Percentiles rank a stretch among this genome's conserved stretches.
phyloP scores from a whole-genome alignment of 2,113 vertebrate genomes.

The Chlamydotis undulata region DNA sequence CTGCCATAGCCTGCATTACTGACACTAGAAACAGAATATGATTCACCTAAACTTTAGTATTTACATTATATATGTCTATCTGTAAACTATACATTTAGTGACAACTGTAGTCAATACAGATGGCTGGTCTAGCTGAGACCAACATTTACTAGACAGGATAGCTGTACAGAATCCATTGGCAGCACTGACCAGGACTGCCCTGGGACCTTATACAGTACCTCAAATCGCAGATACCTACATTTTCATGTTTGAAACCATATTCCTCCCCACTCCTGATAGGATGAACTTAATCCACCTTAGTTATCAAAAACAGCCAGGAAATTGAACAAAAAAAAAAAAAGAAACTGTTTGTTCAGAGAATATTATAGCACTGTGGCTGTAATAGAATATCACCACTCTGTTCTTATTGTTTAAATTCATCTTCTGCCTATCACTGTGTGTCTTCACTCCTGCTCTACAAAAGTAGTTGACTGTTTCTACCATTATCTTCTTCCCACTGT shows the following conservation, averaged over 20 bases:
- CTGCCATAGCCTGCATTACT: not conserved
- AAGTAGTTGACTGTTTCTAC: not conserved
- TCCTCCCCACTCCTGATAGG: not conserved
- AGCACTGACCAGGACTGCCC: not conserved
- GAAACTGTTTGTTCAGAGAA: not conserved
- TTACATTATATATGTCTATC: not conserved
- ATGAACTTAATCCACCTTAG: not conserved
- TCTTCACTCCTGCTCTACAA: not conserved
- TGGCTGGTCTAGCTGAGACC: not conserved
- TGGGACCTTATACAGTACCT: not conserved
- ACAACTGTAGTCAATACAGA: not conserved
- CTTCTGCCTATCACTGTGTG: not conserved
- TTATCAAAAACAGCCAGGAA: not conserved
- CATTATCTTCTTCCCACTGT: not conserved
- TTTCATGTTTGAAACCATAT: not conserved
- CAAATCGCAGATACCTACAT: not conserved
- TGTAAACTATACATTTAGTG: not conserved
- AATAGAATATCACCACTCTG: not conserved
- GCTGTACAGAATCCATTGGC: not conserved
- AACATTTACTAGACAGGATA: not conserved
- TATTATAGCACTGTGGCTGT: not conserved
- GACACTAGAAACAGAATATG: not conserved
- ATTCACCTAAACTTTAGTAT: not conserved
- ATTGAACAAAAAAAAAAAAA: not conserved
- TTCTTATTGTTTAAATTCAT: not conserved